Base-by-base conservation (phyloP, 2,797 vertebrate species). In the Peromyscus aztecus region DNA sequence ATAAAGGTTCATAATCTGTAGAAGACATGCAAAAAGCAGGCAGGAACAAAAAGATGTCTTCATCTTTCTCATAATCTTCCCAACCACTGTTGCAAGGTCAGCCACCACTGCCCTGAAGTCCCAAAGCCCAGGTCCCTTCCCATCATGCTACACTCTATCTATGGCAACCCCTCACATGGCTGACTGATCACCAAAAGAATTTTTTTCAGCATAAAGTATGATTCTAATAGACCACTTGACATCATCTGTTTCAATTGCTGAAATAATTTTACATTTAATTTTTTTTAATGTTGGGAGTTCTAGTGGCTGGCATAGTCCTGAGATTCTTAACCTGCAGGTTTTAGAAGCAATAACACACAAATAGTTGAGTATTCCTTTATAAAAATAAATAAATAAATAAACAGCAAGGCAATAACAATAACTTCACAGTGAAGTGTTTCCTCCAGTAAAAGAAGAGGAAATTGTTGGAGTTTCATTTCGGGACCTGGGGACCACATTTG, bases 301-400 rank as follows among this genome's bases (percentile, higher is more conserved):
- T 75, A 27, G 57, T 85, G 59, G 9, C 24, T 94, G 57, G 34
- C 55, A 12, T 86, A 19, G 73, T 73, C 43, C 90, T 16, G 24
- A 89, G 81, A 69, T 88, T 89, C 63, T 89, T 92, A 49, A 86
- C 85, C 69, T 40, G 14, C 65, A n/a, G 37, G 19, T 94, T 71
- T 90, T 59, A 92, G 92, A 96, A 94, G 77, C 24, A 97, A 85
- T 24, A 82, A 49, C 13, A 95, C 0, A 27, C 31, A 90, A 73
- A 94, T n/a, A 49, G 23, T 91, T 57, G 65, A 94, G 78, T 49
- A 76, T 92, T 90, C 81, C 76, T 75, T 96, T 84, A 78, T 67
- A 91, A 91, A 94, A 40, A 52, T 52, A 52, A 52, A 52, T 52
- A 95, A 94, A 94, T 89, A 96, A 94, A 96, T 59, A 94, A 96